A percentile compares a stretch with the other conserved stretches of the same genome.
phyloP scores from a whole-genome alignment of 2,888 invertebrate species.

The Taphrorychus bicolor region DNA sequence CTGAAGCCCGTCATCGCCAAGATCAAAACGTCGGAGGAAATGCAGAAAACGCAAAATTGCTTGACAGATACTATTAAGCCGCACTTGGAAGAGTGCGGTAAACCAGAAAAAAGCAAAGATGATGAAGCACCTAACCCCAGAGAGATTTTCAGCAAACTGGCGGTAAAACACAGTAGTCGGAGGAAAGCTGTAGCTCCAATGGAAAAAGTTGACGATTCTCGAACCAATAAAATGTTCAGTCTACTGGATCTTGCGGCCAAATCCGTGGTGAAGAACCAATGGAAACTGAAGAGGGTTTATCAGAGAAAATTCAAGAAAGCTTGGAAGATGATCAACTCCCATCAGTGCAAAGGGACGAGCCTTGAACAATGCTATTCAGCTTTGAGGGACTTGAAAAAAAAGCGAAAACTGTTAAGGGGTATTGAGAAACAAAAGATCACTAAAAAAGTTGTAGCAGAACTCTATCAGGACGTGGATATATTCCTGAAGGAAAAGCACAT shows the following conservation, averaged over 20 bases:
- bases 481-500: conserved; percentile 51
- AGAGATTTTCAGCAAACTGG: neutral
- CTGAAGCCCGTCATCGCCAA: conserved; percentile 48
- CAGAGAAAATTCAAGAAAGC: conserved; percentile 49
- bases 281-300: conserved; percentile 49
- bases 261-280: conserved; percentile 51
- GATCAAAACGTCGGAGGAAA: conserved; percentile 37
- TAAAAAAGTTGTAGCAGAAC: conserved; percentile 51
- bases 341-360: conserved; percentile 41
- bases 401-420: conserved; percentile 53
- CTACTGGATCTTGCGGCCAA: conserved; percentile 53
- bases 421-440: conserved; percentile 54
- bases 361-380: conserved; percentile 51
- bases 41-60: conserved; percentile 48
- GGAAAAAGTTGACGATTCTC: neutral
- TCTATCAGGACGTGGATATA: conserved; percentile 52
- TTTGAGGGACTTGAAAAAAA: conserved; percentile 55
- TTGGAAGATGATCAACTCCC: conserved; percentile 53
- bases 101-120: neutral
- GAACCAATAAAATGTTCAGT: conserved; percentile 12
- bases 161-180: neutral
- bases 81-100: conserved; percentile 45
- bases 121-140: neutral
- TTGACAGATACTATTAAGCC: conserved; percentile 46
- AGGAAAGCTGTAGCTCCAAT: neutral